These are phyloP conservation scores for Rallus crepitans DNA, from an alignment of 2,797 vertebrate genomes.

Conservation along the genomic window DNA sequence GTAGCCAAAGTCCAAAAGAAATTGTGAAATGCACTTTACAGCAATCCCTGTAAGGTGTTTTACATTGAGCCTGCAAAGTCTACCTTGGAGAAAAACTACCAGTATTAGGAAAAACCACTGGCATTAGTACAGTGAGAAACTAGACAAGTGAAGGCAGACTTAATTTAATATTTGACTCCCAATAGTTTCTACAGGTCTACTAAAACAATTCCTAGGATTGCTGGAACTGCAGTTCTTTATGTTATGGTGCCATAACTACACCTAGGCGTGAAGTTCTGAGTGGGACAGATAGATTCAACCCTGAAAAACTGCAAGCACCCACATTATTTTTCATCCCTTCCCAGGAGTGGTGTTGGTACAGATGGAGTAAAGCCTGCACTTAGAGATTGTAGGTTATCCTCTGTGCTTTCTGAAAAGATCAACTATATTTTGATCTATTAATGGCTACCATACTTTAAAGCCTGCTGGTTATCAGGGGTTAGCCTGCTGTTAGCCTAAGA, in stretches of 20 bases:
- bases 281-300: background rate
- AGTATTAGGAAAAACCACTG: background rate
- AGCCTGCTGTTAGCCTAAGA: background rate
- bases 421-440: accelerated
- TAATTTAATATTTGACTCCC: background rate
- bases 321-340: background rate
- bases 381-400: background rate
- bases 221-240: background rate
- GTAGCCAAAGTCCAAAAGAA: background rate
- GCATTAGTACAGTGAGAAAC: background rate
- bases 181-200: background rate
- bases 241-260: background rate
- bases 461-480: background rate
- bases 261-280: background rate
- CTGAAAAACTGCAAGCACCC: background rate
- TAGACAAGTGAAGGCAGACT: background rate
- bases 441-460: background rate
- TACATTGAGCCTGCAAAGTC: background rate
- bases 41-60: background rate
- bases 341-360: background rate
- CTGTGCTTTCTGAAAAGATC: background rate
- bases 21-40: slow-evolving; percentile 8
- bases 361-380: background rate
- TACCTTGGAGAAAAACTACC: background rate
- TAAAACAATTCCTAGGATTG: background rate